Evolutionary conservation across 2,888 invertebrate species (phyloP), one percentile per base, ranked within the genome.

Genomic region (Dendrolimus pini): DNA sequence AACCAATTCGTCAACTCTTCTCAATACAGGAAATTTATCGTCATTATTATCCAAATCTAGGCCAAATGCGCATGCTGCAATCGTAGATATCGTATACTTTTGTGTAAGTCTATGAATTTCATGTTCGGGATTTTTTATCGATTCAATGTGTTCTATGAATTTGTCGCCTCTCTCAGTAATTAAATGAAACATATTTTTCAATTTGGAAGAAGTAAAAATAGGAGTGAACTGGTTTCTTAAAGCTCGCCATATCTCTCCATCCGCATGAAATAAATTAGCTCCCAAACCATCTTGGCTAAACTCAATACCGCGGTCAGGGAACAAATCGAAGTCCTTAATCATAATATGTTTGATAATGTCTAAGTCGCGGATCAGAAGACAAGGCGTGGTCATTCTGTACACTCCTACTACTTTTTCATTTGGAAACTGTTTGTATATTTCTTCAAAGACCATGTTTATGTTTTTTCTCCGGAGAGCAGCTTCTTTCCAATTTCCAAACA

Each of bases 251-350:
- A 64, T 65, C 0, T 72, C 70, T 2, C 66, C 71, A 8, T 75
- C 69, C 0, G 71, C 65, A 56, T 70, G 66, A 52, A 80, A 79
- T 7, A 81, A 54, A 58, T 77, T 78, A 7, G 55, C 61, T 13
- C 72, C 73, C 18, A 80, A 56, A 7, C 70, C 71, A 41, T 71
- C 56, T 12, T 71, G 67, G 41, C 70, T 69, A 12, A 74, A 68
- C n/a, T 68, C 66, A 6, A 71, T 10, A 1, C 75, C 74, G 41
- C 81, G 71, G 7, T 78, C 74, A 1, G 61, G 53, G 52, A 80
- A 81, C 1, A 42, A 9, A 8, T 74, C 64, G 55, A 78, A 79
- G 62, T 78, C 77, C 58, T 72, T 75, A 8, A 78, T 71, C 56
- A 78, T 58, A 2, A 79, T 61, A 9, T 70, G 64, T 55, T 75